These are phyloP conservation scores for Cossypha dichroa DNA, from an alignment of 2,797 vertebrate species.

Conservation along the genomic window DNA sequence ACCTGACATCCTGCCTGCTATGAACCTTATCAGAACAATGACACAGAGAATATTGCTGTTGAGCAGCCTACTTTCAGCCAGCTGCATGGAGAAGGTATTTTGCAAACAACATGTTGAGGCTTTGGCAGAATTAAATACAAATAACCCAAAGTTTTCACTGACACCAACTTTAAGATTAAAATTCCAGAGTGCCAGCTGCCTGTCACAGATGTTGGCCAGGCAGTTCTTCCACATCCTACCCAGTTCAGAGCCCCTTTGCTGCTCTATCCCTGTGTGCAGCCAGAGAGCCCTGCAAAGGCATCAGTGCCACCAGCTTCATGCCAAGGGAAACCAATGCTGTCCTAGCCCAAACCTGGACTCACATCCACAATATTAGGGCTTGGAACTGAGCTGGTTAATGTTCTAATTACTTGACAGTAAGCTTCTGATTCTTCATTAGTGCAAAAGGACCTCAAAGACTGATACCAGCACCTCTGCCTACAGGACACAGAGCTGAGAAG, in stretches of 20 bases:
- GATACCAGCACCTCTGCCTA: background rate
- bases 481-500: background rate
- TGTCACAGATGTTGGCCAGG: background rate
- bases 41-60: background rate
- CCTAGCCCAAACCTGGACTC: background rate
- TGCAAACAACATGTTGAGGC: background rate
- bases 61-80: background rate
- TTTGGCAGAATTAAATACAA: background rate
- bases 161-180: background rate
- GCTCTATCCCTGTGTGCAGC: fast-evolving
- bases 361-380: background rate
- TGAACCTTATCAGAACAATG: background rate
- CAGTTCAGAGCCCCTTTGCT: background rate
- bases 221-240: background rate
- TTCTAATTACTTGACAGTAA: background rate
- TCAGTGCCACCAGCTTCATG: background rate
- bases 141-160: background rate
- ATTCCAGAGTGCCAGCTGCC: background rate
- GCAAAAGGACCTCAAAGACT: background rate
- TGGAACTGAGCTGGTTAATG: background rate
- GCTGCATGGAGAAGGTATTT: background rate
- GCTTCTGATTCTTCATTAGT: background rate
- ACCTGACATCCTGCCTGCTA: constrained; percentile 23
- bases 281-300: background rate
- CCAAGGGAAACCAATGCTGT: background rate